Evolutionary conservation across 1,140 invertebrate species (phyloP), one percentile per base, ranked within the genome.

Genomic region (Sminthurides bifidus): DNA sequence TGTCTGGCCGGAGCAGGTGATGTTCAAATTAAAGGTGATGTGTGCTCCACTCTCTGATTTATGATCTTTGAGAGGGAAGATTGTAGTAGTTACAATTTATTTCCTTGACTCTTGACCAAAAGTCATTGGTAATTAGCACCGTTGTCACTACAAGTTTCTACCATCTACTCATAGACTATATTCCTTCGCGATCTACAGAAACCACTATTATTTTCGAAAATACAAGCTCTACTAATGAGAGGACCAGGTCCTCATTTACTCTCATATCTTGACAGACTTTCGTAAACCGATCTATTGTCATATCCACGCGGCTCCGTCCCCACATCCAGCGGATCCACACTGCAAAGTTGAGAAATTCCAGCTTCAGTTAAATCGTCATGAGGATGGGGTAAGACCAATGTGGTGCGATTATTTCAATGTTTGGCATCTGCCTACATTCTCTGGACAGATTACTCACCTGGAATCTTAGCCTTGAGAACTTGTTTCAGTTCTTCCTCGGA

Each of bases 251-350:
- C 30, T 57, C 57, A 41, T 63, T 63, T 2, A 63, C 17, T 21
- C 46, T 21, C 3, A 49, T 30, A 40, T 56, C 50, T 52, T 63
- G 61, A 48, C 62, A 63, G 38, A 59, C 52, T 48, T 53, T 49
- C n/a, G 54, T 52, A 23, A 63, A 52, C 2, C 61, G 43, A 23
- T 63, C 61, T 54, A 63, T 63, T 46, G 54, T 63, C 51, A 57
- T 41, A 23, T 63, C 61, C 21, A 60, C 24, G 27, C 61, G 49
- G 35, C 33, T 56, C 15, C 61, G 33, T 27, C 61, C 61, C 61
- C 61, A 63, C 61, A 63, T 63, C 61, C 61, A 63, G 23, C 61
- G 54, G 3, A 59, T 41, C 61, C 61, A 63, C 17, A 56, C 61
- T 63, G 46, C 4, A 57, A 38, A 27, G 40, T 12, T 43, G 44